Base-by-base conservation (phyloP, 2,113 vertebrate species). In the Halcyon malimbica region DNA sequence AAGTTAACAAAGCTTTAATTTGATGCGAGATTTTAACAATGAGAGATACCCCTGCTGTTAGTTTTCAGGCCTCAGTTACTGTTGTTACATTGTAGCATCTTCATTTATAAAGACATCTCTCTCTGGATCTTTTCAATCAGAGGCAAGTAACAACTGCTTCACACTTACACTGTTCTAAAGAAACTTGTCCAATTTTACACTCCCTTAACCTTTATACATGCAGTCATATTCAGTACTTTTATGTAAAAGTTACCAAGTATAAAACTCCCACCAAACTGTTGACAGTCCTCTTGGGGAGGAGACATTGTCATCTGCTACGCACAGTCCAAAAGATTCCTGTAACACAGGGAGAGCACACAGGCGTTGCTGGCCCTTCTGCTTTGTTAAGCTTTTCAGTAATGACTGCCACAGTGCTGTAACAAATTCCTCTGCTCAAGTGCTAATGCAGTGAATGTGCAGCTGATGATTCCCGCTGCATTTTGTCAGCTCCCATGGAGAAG, bases 351-450 rank as follows among this genome's bases (percentile, higher is more conserved):
- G 63, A 59, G 57, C 62, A 51, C 29, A 24, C 6, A n/a, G 37
- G 39, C 23, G 0, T 60, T 75, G 73, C 60, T 70, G 51, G 23
- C 37, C 7, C 21, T 84, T 78, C 60, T 25, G 51, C 42, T 59
- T 31, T 59, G 33, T 48, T 59, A 42, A 75, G 16, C 51, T 35
- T 35, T n/a, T 84, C 28, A 2, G 42, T 21, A 51, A 21, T 37
- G 65, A 57, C 46, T 90, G 82, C 25, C 14, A 3, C 0, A 0
- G 37, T 75, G n/a, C 50, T 81, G 17, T 24, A 0, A 51, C 0
- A 0, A 44, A 69, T 54, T 92, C 42, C 42, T 90, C 24, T 37
- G 51, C 60, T 77, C 14, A 11, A 3, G 46, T 16, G 31, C 50
- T 59, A 68, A 19, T 0, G 1, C 29, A 67, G 70, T 1, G 1